Evolutionary conservation across 2,888 invertebrate genomes (phyloP), one percentile per base, ranked within the genome.

Genomic region (Mechanitis mazaeus): DNA sequence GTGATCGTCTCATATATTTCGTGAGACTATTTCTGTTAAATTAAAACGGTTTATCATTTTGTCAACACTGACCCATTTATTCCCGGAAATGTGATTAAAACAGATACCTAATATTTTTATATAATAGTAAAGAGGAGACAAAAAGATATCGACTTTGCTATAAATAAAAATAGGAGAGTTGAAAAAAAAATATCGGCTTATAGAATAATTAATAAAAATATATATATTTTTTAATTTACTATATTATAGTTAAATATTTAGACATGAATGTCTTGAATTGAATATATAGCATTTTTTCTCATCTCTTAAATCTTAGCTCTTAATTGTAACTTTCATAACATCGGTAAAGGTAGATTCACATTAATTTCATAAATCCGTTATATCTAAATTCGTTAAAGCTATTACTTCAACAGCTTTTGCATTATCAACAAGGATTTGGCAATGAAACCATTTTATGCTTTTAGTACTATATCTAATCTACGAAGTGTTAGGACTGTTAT

Each of bases 401-500:
- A 9, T 58, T 56, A 54, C 50, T 35, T 54, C 38, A 64, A 54
- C 56, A 46, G 45, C 20, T 60, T n/a, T 46, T 35, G 54, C 60
- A 59, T 63, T 63, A 58, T 56, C 56, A 54, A 35, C 60, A 59
- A 35, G 38, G 50, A 54, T 61, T 56, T 64, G 61, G 64, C 64
- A 61, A 64, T 64, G 64, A 58, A 42, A 61, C 31, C 42, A 56
- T 61, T 64, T 61, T 60, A 64, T 38, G 60, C 60, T 61, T 56
- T 64, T 58, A 61, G 56, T 53, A 11, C 9, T 42, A 33, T 56
- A 63, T 85, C 76, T 87, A 86, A 78, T 85, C 79, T 54, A 86
- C 64, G 55, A 45, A 59, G 38, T 56, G 45, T 45, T 38, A 54
- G 58, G 60, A 64, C 33, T 33, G 33, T 33, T 11, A 28, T 56